Evolutionary conservation across 1,140 invertebrate genomes (phyloP), one percentile per base, ranked within the genome.

Genomic region (Solen grandis): DNA sequence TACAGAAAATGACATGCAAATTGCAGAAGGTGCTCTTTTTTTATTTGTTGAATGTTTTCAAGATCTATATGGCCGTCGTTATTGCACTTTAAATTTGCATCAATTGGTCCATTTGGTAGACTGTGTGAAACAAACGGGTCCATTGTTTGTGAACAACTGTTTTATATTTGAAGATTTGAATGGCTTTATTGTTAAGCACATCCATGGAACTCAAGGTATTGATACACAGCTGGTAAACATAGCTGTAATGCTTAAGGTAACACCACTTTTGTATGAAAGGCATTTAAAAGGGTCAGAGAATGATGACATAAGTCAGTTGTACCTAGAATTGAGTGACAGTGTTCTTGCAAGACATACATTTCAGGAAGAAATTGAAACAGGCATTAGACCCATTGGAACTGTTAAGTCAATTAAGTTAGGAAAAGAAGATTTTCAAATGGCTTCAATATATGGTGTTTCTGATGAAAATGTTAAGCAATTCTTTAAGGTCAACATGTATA

Each of bases 121-220:
- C 19, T 10, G 1, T 31, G 59, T 62, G 14, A 33, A 33, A 62
- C 31, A 62, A 8, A 5, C 38, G 5, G 59, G 59, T 1, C 59
- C 59, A 5, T 5, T 62, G 22, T 62, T 31, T 31, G 1, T 13
- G 1, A 35, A 62, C 14, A 19, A 13, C 4, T 62, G 59, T 33
- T 85, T 84, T 76, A 31, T 60, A 31, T 84, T 77, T 73, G 82
- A 84, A 57, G 73, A 84, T 36, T 65, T 66, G 66, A 84, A 84
- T 77, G 78, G 77, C 14, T 35, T 60, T 59, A 8, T 81, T 8
- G 33, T 84, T 13, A 84, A 77, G 78, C 41, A 77, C 60, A 81
- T 84, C 25, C 22, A 46, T 50, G 82, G 73, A n/a, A 62, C 59
- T 16, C 59, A 62, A n/a, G 33, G 33, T 33, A 62, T 62, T 1